phyloP scores from a whole-genome alignment of 2,797 vertebrate species.

The Labroides dimidiatus region DNA sequence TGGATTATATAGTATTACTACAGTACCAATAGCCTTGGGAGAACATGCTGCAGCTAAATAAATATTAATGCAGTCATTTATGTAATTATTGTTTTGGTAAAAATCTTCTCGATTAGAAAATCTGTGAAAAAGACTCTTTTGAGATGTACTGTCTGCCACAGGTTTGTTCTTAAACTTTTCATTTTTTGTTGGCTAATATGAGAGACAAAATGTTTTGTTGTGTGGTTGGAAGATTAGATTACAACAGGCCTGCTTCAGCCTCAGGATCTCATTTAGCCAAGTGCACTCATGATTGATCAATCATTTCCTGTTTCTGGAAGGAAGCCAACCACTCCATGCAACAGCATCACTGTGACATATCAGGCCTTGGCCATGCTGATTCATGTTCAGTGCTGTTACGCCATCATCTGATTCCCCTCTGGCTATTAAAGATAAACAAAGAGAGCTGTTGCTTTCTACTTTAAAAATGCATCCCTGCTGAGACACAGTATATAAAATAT shows the following conservation, averaged over 20 bases:
- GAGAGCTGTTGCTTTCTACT: not conserved
- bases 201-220: not conserved
- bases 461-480: not conserved
- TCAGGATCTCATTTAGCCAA: constrained; percentile 28
- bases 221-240: constrained; percentile 15
- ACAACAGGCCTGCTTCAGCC: constrained; percentile 10
- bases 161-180: not conserved
- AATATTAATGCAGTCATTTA: no score
- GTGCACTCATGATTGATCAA: constrained; percentile 9
- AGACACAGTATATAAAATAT: not conserved
- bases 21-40: not conserved
- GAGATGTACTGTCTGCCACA: no score
- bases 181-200: not conserved
- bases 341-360: not conserved
- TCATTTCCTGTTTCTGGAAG: constrained; percentile 22
- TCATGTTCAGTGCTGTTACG: constrained; percentile 1
- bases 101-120: no score
- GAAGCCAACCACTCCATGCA: constrained; percentile 15
- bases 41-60: not conserved
- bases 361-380: constrained; percentile 1
- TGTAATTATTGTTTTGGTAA: no score
- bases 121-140: no score
- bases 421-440: not conserved
- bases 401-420: not conserved
- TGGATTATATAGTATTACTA: not conserved